Percentiles rank a stretch among this genome's conserved stretches.
These are phyloP conservation scores for Glossophaga mutica DNA, from an alignment of 2,797 vertebrate species.

Conservation along the genomic window DNA sequence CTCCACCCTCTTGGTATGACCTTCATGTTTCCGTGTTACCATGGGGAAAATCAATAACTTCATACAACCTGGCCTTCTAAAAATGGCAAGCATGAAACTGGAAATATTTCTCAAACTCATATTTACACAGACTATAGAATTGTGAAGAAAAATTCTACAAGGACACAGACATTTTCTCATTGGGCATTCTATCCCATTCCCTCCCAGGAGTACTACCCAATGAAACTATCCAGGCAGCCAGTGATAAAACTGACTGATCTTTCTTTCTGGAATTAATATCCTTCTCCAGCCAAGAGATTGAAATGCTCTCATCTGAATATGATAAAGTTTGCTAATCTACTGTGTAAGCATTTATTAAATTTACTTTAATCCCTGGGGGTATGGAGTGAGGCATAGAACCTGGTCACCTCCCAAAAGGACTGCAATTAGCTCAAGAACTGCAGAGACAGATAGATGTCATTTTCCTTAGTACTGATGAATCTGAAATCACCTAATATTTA, in stretches of 20 bases:
- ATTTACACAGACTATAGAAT: constrained; percentile 31
- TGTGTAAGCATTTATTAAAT: neutral
- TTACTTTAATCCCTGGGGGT: neutral
- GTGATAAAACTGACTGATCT: neutral
- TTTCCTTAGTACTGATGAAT: neutral
- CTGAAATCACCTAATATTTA: neutral
- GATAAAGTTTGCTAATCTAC: neutral
- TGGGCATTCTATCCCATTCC: neutral
- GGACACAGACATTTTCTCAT: constrained; percentile 29
- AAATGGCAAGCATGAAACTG: constrained; percentile 1
- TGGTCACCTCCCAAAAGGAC: neutral
- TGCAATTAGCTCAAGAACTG: neutral
- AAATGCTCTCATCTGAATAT: neutral
- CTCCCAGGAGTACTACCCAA: neutral
- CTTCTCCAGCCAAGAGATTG: neutral
- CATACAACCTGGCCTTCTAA: neutral
- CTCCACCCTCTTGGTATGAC: neutral
- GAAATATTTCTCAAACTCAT: constrained; percentile 44
- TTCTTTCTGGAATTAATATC: neutral
- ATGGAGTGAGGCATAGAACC: neutral
- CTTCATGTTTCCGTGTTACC: neutral
- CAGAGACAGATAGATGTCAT: neutral
- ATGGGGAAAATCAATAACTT: constrained; percentile 30
- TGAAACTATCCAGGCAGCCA: neutral
- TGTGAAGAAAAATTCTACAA: neutral